Evolutionary conservation across 2,113 vertebrate species (phyloP).

Genomic region (Heterotilapia buettikoferi): DNA sequence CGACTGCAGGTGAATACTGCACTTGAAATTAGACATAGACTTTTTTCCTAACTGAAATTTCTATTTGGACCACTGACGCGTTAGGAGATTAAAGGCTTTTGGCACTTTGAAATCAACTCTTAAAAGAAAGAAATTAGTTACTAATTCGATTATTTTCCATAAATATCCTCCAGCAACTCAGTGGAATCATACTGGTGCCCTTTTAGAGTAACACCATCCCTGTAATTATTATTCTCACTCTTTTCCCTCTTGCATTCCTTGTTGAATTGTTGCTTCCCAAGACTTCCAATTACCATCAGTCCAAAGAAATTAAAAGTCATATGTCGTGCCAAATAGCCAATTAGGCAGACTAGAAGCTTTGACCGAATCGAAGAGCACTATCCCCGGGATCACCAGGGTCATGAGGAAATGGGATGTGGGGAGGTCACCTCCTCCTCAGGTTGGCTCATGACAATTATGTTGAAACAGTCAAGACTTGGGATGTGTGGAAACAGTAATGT

Average conservation of each 20-base stretch:
- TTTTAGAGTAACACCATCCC: neutral
- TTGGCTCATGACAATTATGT: neutral
- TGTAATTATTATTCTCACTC: neutral
- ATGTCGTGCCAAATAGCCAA: slow-evolving; percentile 36
- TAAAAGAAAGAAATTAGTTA: neutral
- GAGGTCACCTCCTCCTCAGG: neutral
- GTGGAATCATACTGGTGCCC: neutral
- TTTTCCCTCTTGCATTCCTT: neutral
- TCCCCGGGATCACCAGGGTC: neutral
- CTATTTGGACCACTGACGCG: neutral
- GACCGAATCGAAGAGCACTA: slow-evolving; percentile 1
- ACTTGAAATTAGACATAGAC: neutral
- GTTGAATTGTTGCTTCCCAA: slow-evolving; percentile 14
- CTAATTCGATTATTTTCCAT: neutral
- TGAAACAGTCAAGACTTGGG: neutral
- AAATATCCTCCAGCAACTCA: neutral
- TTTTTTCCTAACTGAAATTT: neutral
- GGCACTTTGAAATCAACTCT: neutral
- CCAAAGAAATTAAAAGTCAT: slow-evolving; percentile 42
- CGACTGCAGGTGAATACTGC: neutral
- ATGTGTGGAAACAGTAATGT: neutral
- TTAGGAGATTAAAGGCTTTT: neutral
- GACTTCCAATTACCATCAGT: slow-evolving; percentile 36
- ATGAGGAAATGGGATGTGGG: neutral
- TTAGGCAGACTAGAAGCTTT: slow-evolving; percentile 25